Conservation (phyloP, 2,113 vertebrate genomes). For the Platichthys flesus region DNA sequence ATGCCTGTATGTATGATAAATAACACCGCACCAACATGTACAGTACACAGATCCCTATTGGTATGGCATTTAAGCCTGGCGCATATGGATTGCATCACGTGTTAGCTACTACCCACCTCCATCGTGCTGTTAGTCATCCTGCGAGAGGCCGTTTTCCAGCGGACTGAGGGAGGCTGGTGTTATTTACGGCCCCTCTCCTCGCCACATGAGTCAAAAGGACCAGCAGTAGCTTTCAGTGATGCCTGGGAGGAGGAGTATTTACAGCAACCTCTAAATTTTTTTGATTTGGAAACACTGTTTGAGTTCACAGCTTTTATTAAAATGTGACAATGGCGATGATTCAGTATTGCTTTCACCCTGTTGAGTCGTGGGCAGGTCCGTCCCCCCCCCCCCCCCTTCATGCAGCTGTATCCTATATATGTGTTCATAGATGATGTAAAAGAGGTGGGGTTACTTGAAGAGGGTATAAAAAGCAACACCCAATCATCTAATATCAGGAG, state of each 20-base stretch:
- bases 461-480: conserved; percentile 58
- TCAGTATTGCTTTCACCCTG: conserved; percentile 61
- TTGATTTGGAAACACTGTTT: conserved; percentile 70
- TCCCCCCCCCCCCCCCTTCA: neutral
- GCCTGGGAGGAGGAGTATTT: conserved; percentile 6
- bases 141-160: conserved; percentile 25
- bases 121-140: conserved; percentile 52
- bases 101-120: conserved; percentile 46
- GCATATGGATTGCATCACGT: conserved; percentile 52
- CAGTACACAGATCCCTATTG: conserved; percentile 21
- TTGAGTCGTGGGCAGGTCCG: conserved; percentile 22
- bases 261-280: neutral
- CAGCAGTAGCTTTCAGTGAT: conserved; percentile 17
- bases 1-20: conserved; percentile 42
- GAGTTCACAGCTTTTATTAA: conserved; percentile 51
- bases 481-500: conserved; percentile 42
- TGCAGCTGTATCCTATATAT: conserved; percentile 37
- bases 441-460: neutral
- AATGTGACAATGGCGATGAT: conserved; percentile 44
- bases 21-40: conserved; percentile 5
- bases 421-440: conserved; percentile 36
- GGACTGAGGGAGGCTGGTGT: conserved; percentile 20
- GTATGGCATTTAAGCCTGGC: conserved; percentile 29
- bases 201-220: conserved; percentile 18
- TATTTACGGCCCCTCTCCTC: conserved; percentile 48